Base-by-base conservation (phyloP, 2,888 invertebrate genomes). In the Callinectes sapidus region DNA sequence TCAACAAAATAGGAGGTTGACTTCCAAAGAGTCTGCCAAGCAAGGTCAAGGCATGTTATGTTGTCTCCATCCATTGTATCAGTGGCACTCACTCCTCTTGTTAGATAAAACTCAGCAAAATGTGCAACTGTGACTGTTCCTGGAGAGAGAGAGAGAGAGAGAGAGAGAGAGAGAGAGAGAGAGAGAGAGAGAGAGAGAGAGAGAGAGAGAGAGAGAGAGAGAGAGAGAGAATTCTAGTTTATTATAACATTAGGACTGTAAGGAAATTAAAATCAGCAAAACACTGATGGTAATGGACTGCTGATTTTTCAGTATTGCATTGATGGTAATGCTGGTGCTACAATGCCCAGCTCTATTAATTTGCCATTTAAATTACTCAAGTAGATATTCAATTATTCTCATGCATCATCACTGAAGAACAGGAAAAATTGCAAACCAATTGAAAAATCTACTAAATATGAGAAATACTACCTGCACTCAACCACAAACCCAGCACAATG, bases 91-190 rank as follows among this genome's bases (percentile, higher is more conserved):
- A 94, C 85, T 77, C 92, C 94, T n/a, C 55, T 81, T 54, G 86
- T 87, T 35, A 94, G 61, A 55, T 92, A 94, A 54, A 91, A 77
- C 42, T 94, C 94, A 13, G 91, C 91, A 91, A 94, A 94, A 86
- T 94, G 94, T 16, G 94, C 94, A 13, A 90, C 91, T 14, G 94
- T 94, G 66, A 92, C 94, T 28, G 89, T 92, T 32, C 94, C 94
- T 94, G 23, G n/a, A 71, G 28, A 54, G 14, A 28, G 54, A 85
- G n/a, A 77, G 66, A 32, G 10, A 61, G 48, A 48, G 48, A 48
- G 48, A 48, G 32, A 85, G 35, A 85, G 32, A 35, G 39, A 35
- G 39, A 85, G 18, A 32, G 35, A 35, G 85, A 85, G 23, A 35
- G 85, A 28, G 39, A 28, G 35, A 16, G 18, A 85, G 39, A 18